phyloP scores from a whole-genome alignment of 2,888 invertebrate genomes.

The Euzetes globulus region DNA sequence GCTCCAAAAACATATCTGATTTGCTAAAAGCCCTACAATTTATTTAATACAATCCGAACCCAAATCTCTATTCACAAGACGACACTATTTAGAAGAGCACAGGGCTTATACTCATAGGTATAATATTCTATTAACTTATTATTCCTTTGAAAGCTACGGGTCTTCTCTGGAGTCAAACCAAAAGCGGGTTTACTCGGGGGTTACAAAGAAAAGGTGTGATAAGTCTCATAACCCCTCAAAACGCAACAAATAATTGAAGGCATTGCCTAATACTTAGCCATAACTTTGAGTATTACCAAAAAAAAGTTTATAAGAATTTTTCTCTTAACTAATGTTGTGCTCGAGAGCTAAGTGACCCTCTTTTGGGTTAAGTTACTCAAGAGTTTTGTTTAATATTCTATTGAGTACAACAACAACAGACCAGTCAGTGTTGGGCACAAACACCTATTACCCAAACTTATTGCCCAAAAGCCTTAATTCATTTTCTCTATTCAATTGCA shows the following conservation, averaged over 20 bases:
- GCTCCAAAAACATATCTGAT: conserved; percentile 7
- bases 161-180: neutral
- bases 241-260: neutral
- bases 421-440: too few relatives aligned
- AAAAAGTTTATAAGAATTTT: neutral
- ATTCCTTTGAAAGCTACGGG: conserved; percentile 4
- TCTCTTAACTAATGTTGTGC: neutral
- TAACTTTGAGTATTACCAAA: neutral
- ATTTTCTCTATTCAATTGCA: neutral
- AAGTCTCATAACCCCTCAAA: conserved; percentile 8
- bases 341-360: conserved; percentile 1
- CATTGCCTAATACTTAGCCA: conserved; percentile 3
- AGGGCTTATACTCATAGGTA: neutral
- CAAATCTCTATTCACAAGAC: neutral
- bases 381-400: neutral
- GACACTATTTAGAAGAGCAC: neutral
- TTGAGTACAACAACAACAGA: too few relatives aligned
- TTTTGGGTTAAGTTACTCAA: neutral
- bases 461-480: neutral
- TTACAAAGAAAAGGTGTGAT: neutral
- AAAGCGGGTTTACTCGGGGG: conserved; percentile 2
- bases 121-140: conserved; percentile 12
- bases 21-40: conserved; percentile 13
- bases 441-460: neutral
- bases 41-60: neutral